These are phyloP conservation scores for Penaeus monodon DNA, from an alignment of 2,888 invertebrate species.

Conservation along the genomic window DNA sequence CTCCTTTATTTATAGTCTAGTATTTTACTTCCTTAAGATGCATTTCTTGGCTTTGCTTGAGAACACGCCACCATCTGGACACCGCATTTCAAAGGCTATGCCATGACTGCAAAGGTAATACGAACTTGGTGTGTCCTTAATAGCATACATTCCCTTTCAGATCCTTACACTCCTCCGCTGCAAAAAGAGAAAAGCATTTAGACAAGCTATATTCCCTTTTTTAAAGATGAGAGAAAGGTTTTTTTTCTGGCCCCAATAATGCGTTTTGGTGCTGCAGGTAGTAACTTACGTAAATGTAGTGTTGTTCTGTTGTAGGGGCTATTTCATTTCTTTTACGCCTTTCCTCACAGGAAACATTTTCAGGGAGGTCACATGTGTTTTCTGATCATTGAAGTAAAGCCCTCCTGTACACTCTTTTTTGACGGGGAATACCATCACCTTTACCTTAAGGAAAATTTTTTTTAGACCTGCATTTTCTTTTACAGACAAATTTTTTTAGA, in stretches of 20 bases:
- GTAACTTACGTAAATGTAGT: slow-evolving; percentile 39
- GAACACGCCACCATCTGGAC: slow-evolving; percentile 41
- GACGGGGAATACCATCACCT: slow-evolving; percentile 59
- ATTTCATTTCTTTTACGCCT: slow-evolving; percentile 15
- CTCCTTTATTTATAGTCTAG: too few relatives aligned
- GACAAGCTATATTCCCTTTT: background rate
- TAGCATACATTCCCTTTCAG: slow-evolving; percentile 30
- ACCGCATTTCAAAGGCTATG: slow-evolving; percentile 21
- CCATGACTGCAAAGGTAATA: slow-evolving; percentile 42
- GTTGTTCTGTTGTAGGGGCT: background rate
- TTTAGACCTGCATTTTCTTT: too few relatives aligned
- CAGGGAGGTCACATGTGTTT: slow-evolving; percentile 57
- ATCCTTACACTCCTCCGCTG: slow-evolving; percentile 43
- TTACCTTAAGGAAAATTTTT: slow-evolving; percentile 31
- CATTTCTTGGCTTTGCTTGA: slow-evolving; percentile 26
- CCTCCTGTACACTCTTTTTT: slow-evolving; percentile 55
- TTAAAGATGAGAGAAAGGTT: background rate
- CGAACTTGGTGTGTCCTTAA: background rate
- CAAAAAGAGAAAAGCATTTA: background rate
- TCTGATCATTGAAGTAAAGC: slow-evolving; percentile 58
- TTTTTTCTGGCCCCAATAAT: too few relatives aligned
- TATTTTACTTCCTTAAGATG: slow-evolving; percentile 35
- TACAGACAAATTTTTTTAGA: too few relatives aligned
- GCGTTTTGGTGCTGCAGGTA: background rate
- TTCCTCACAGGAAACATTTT: slow-evolving; percentile 41